A percentile compares a stretch with the other conserved stretches of the same genome.
Conservation (phyloP, 2,797 vertebrate genomes). For the Sebastiscus tertius region DNA sequence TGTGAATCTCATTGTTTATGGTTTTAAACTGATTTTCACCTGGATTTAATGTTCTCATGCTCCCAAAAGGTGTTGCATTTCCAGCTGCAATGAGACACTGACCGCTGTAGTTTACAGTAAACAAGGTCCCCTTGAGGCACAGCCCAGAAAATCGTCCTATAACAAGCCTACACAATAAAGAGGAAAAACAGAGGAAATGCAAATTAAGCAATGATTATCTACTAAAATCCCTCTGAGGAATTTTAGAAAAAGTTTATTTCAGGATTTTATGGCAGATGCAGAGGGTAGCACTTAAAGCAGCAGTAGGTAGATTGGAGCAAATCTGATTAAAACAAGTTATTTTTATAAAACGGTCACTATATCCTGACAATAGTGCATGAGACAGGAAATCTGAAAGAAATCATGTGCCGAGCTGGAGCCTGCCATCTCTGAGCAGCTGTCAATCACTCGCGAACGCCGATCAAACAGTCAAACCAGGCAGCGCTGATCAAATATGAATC, state of each 20-base stretch:
- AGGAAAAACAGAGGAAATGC: background rate
- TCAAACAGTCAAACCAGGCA: too few relatives aligned
- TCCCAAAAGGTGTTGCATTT: background rate
- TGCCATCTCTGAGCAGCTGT: too few relatives aligned
- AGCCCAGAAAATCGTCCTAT: background rate
- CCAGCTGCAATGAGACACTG: conserved; percentile 1
- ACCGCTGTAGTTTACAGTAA: conserved; percentile 13
- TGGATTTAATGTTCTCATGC: background rate
- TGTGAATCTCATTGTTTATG: background rate
- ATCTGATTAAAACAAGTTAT: too few relatives aligned
- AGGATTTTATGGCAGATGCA: background rate
- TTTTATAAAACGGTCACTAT: too few relatives aligned
- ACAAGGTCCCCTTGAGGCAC: background rate
- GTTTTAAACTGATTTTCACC: background rate
- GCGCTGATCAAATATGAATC: too few relatives aligned
- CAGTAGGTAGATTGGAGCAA: too few relatives aligned
- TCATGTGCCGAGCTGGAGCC: too few relatives aligned
- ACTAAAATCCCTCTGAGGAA: background rate
- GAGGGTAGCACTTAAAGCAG: background rate
- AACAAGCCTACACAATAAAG: background rate
- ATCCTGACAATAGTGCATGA: too few relatives aligned
- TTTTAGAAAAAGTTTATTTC: background rate
- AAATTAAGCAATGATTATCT: background rate
- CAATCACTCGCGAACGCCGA: too few relatives aligned
- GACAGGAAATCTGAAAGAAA: too few relatives aligned